Base-by-base conservation (phyloP, 1,140 invertebrate genomes). In the Aphis gossypii region DNA sequence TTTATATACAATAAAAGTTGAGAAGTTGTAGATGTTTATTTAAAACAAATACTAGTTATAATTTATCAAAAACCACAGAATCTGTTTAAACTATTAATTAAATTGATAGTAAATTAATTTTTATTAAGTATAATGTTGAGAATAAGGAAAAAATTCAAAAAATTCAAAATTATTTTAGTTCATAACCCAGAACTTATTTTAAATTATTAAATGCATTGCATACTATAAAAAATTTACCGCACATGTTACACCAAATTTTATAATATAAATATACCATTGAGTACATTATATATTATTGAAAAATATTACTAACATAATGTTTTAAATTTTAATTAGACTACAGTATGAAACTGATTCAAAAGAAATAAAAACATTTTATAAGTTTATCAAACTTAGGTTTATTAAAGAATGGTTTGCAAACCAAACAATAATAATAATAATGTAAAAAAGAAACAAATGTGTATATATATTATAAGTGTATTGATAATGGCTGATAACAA, bases 401-500 rank as follows among this genome's bases (percentile, higher is more conserved):
- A 48, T 87, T 87, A 51, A 87, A 87, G 46, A 35, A 88, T 21
- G n/a, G 51, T 88, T 51, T 51, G 38, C 20, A 48, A 20, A 35
- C 20, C 18, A 88, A 87, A n/a, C 86, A 88, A 54, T 88, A 88
- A 88, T 88, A 51, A 21, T 88, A 60, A 68, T 20, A 51, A 51
- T 51, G 11, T 41, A 38, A 90, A 90, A 90, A 90, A 21, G 25
- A 41, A 90, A 56, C 38, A 56, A 41, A 2, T 30, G n/a, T 38
- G 87, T 89, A 56, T 89, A 87, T 87, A 14, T 51, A 51, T 88
- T 76, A 76, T 14, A 76, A 35, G 60, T 76, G 14, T 7, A 90
- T 90, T 46, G 89, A 68, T 90, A 41, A 90, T 90, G 54, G 54
- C 14, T 68, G 23, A 25, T 46, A 68, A 90, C 54, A 90, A 90